Evolutionary conservation across 2,888 invertebrate genomes (phyloP).

Genomic region (Apamea epomidion): DNA sequence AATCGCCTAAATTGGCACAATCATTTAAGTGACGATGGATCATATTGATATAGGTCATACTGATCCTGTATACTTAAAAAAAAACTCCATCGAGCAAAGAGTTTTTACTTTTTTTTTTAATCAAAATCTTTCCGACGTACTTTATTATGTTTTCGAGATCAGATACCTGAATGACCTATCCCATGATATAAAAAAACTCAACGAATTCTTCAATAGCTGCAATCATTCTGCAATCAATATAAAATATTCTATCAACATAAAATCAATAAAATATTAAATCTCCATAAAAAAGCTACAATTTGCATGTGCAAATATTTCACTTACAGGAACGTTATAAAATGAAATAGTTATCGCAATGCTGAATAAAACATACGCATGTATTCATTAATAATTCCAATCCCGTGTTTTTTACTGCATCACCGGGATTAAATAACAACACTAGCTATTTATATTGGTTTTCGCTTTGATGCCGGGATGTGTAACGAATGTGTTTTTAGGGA

Average conservation of each 20-base stretch:
- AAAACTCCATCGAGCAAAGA: background rate
- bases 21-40: no score
- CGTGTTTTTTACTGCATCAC: constrained; percentile 17
- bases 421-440: constrained; percentile 41
- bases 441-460: constrained; percentile 32
- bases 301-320: background rate
- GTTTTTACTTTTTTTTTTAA: no score
- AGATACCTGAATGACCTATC: background rate
- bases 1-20: no score
- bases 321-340: background rate
- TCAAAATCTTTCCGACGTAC: no score
- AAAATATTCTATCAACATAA: background rate
- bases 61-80: no score
- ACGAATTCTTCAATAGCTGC: background rate
- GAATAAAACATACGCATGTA: constrained; percentile 10
- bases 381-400: constrained; percentile 29
- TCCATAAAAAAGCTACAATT: background rate
- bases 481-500: constrained; percentile 24
- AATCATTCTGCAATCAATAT: background rate
- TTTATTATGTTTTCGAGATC: no score
- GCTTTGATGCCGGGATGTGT: constrained; percentile 11
- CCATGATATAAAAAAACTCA: background rate
- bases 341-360: constrained; percentile 4
- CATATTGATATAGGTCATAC: no score
- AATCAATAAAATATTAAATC: background rate